Percentiles rank a stretch among this genome's conserved stretches.
phyloP scores from a whole-genome alignment of 1,140 invertebrate species.

The Vanessa atalanta region DNA sequence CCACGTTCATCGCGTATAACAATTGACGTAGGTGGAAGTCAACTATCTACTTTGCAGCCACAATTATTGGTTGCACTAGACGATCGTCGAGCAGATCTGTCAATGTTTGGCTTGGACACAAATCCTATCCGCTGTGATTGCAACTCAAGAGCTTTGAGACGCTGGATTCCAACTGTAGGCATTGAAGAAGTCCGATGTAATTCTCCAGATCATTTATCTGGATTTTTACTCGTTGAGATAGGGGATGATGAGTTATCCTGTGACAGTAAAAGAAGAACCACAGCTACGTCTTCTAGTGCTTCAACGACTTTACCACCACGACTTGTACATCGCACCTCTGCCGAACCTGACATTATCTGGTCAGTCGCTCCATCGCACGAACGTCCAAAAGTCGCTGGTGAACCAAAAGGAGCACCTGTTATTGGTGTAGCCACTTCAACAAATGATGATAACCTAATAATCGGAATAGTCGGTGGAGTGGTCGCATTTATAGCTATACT shows the following conservation, averaged over 20 bases:
- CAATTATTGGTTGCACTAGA: slow-evolving; percentile 90
- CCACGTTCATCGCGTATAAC: slow-evolving; percentile 91
- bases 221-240: slow-evolving; percentile 86
- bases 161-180: slow-evolving; percentile 86
- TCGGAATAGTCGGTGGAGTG: slow-evolving; percentile 94
- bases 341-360: slow-evolving; percentile 93
- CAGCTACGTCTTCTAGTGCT: slow-evolving; percentile 76
- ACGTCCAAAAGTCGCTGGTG: slow-evolving; percentile 79
- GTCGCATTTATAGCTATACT: slow-evolving; percentile 94
- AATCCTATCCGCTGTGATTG: slow-evolving; percentile 94
- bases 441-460: slow-evolving; percentile 95
- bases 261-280: slow-evolving; percentile 83
- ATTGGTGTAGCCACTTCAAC: slow-evolving; percentile 83
- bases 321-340: slow-evolving; percentile 81
- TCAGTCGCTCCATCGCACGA: slow-evolving; percentile 86
- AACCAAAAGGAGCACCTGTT: slow-evolving; percentile 82
- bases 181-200: slow-evolving; percentile 84
- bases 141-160: slow-evolving; percentile 87
- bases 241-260: slow-evolving; percentile 90
- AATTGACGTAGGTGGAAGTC: slow-evolving; percentile 89
- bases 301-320: slow-evolving; percentile 77
- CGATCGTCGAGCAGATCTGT: slow-evolving; percentile 87
- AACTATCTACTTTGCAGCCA: slow-evolving; percentile 86
- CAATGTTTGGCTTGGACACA: slow-evolving; percentile 85
- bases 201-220: slow-evolving; percentile 85